A percentile compares a stretch with the other conserved stretches of the same genome.
Conservation (phyloP, 2,888 invertebrate genomes). For the Pseudococcus jackbeardsleyi region DNA sequence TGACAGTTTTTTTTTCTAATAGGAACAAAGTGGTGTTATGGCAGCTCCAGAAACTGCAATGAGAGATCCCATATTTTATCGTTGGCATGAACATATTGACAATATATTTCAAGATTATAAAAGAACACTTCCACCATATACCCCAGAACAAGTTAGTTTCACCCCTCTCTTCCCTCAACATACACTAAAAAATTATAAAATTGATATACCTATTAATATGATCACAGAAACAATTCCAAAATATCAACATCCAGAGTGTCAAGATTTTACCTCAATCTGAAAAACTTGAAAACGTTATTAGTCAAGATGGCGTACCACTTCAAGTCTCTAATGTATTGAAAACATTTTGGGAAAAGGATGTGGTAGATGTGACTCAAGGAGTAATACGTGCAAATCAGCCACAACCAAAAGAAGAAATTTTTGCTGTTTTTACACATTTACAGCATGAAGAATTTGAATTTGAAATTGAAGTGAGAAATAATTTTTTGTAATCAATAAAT, state of each 20-base stretch:
- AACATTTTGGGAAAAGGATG: slow-evolving; percentile 86
- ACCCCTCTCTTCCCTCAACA: no score
- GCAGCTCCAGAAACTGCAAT: slow-evolving; percentile 87
- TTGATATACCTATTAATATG: no score
- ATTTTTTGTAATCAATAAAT: no score
- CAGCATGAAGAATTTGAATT: slow-evolving; percentile 82
- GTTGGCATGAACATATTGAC: slow-evolving; percentile 86
- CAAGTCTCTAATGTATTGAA: slow-evolving; percentile 73
- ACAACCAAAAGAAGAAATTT: slow-evolving; percentile 82
- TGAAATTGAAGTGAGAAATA: slow-evolving; percentile 71
- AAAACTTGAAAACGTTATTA: not conserved
- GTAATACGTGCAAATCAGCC: slow-evolving; percentile 80
- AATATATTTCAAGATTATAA: slow-evolving; percentile 84
- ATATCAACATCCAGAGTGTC: not conserved
- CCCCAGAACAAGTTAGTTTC: slow-evolving; percentile 72
- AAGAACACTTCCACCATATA: slow-evolving; percentile 78
- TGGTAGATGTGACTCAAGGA: slow-evolving; percentile 80
- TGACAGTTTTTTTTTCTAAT: slow-evolving; percentile 69
- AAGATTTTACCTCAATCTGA: not conserved
- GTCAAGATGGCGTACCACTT: not conserved
- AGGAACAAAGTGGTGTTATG: slow-evolving; percentile 85
- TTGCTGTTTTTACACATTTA: slow-evolving; percentile 82
- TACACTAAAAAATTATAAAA: no score
- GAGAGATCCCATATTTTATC: slow-evolving; percentile 89
- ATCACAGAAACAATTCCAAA: slow-evolving; percentile 1